Evolutionary conservation across 2,797 vertebrate genomes (phyloP), one percentile per base, ranked within the genome.

Genomic region (Myoxocephalus aenaeus): DNA sequence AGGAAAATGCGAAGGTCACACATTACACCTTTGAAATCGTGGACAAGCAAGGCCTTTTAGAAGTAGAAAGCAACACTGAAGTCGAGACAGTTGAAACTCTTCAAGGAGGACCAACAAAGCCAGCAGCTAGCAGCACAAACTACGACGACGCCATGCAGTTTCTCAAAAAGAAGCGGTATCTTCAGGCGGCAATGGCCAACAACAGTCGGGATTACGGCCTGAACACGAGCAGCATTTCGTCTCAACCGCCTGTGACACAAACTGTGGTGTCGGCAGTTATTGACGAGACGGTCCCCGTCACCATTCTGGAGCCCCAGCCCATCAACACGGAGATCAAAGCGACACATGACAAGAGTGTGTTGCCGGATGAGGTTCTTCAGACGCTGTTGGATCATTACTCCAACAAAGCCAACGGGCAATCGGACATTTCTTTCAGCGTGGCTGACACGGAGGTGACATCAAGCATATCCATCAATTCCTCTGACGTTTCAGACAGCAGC

Each of bases 61-160:
- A 98, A 46, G 96, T 97, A 0, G 97, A 98, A 79, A 94, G 95
- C 88, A 97, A 94, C 87, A 86, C 96, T 61, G 98, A 98, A 71
- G 95, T 98, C 0, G 98, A 99, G 89, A 95, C 97, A 11, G 97
- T 96, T 0, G 97, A 99, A 86, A 90, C 96, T 3, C 95, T 98
- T 78, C 97, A 97, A 81, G 97, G 96, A 73, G 97, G 96, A 71
- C 95, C 96, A 77, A 90, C 96, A 50, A 99, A 99, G 88, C 97
- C 97, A 38, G 94, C 96, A 51, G 93, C 96, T 51, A 98, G 96
- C 94, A 99, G 97, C 92, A 98, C 97, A 89, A 99, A 99, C 86
- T 99, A 99, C 1, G 98, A 99, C 0, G 98, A 99, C 17, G 98
- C 98, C 92, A 98, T 99, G 97, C 98, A 99, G 87, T 99, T 99